phyloP scores from a whole-genome alignment of 2,797 vertebrate species.

The Luscinia luscinia region DNA sequence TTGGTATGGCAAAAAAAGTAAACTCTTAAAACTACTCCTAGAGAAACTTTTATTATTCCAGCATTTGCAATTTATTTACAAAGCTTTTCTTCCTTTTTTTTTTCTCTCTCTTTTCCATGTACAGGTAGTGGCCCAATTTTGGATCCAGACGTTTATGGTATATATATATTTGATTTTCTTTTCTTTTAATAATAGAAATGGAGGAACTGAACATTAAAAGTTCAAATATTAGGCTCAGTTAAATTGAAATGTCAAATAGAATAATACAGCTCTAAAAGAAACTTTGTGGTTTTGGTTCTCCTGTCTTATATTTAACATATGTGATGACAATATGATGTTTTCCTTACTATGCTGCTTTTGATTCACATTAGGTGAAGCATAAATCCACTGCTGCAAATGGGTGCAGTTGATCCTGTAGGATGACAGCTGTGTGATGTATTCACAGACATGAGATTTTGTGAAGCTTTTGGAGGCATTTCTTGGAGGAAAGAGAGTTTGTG shows the following conservation, averaged over 20 bases:
- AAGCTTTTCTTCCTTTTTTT: constrained; percentile 2
- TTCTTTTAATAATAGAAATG: constrained; percentile 35
- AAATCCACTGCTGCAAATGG: constrained; percentile 26
- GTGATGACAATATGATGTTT: constrained; percentile 36
- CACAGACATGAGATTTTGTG: constrained; percentile 40
- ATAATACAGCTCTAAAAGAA: constrained; percentile 40
- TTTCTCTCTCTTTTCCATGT: constrained; percentile 57
- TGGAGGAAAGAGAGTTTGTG: neutral
- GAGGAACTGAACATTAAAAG: constrained; percentile 54
- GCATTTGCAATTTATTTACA: constrained; percentile 37
- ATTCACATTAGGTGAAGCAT: constrained; percentile 11
- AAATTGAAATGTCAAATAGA: constrained; percentile 37
- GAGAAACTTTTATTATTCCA: neutral
- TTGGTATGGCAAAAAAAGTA: neutral
- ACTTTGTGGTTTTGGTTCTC: constrained; percentile 37
- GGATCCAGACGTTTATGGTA: constrained; percentile 82
- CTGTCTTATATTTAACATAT: neutral
- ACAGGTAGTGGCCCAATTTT: constrained; percentile 79
- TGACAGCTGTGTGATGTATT: constrained; percentile 47
- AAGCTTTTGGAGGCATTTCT: constrained; percentile 46
- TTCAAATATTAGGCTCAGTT: constrained; percentile 48
- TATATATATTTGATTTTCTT: constrained; percentile 76
- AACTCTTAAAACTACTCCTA: constrained; percentile 16
- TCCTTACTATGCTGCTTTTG: constrained; percentile 37
- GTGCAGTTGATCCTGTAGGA: constrained; percentile 36